Percentiles rank a stretch among this genome's conserved stretches.
phyloP scores from a whole-genome alignment of 2,888 invertebrate genomes.

The Mythimna albipuncta region DNA sequence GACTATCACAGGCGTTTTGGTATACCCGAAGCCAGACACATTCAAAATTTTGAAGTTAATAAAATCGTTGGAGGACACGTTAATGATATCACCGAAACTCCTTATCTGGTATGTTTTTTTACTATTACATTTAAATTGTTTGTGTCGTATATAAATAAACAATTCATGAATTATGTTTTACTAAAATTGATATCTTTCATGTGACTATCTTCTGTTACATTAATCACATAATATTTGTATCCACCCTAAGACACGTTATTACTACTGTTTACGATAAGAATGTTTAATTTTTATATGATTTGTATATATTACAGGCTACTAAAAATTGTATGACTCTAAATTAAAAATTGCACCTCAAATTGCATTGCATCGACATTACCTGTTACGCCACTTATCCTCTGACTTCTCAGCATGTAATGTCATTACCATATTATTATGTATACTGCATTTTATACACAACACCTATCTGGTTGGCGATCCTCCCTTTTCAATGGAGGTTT shows the following conservation, averaged over 20 bases:
- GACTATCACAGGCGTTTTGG: constrained; percentile 66
- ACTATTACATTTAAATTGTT: neutral
- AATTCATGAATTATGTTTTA: neutral
- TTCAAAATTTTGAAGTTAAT: constrained; percentile 65
- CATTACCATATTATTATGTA: too few relatives aligned
- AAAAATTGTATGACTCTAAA: neutral
- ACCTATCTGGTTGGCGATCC: too few relatives aligned
- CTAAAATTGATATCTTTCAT: neutral
- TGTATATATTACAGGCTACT: neutral
- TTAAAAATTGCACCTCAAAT: neutral
- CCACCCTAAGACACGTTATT: neutral
- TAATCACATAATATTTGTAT: neutral
- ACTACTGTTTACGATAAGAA: neutral
- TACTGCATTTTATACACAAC: too few relatives aligned
- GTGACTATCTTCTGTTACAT: neutral
- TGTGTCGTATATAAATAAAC: neutral
- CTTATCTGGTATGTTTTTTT: constrained; percentile 74
- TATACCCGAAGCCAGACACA: constrained; percentile 70
- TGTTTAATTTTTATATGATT: neutral
- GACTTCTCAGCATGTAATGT: too few relatives aligned
- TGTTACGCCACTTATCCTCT: too few relatives aligned
- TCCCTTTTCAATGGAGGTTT: too few relatives aligned
- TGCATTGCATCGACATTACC: too few relatives aligned
- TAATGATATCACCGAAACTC: constrained; percentile 71
- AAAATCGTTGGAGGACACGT: constrained; percentile 75